Evolutionary conservation across 2,113 vertebrate species (phyloP).

Genomic region (Podocnemis expansa): DNA sequence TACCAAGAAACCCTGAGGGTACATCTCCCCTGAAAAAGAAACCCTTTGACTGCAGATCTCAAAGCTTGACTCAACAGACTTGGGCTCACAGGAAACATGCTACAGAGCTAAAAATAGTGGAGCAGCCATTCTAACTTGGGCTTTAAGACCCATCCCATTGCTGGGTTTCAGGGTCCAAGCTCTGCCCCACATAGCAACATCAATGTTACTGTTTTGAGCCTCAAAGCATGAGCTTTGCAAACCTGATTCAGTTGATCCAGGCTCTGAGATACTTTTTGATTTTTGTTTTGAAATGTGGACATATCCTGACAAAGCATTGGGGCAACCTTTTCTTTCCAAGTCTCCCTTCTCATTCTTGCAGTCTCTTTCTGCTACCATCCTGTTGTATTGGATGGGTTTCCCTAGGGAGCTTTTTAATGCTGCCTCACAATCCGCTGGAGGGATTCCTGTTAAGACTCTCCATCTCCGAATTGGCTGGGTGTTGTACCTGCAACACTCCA

Average conservation of each 20-base stretch:
- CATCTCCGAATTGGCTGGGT: not conserved
- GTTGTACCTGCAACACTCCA: not conserved
- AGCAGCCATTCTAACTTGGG: not conserved
- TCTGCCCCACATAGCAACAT: no score
- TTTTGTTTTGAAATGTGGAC: not conserved
- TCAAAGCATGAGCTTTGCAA: not conserved
- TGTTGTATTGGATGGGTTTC: not conserved
- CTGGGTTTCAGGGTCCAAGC: not conserved
- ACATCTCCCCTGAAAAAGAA: not conserved
- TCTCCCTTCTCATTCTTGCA: not conserved
- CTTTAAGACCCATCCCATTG: not conserved
- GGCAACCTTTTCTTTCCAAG: constrained; percentile 14
- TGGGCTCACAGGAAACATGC: not conserved
- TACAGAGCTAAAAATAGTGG: not conserved
- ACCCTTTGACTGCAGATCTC: not conserved
- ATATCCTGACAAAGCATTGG: constrained; percentile 13
- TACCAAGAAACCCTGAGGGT: not conserved
- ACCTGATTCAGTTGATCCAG: not conserved
- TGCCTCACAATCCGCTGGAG: not conserved
- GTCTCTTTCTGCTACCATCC: not conserved
- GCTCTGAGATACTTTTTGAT: not conserved
- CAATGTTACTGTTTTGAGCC: not conserved
- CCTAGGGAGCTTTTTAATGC: not conserved
- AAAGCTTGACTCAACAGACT: not conserved
- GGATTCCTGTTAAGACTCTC: not conserved